These are phyloP conservation scores for Nomada flava DNA, from an alignment of 2,888 invertebrate genomes.

Conservation along the genomic window DNA sequence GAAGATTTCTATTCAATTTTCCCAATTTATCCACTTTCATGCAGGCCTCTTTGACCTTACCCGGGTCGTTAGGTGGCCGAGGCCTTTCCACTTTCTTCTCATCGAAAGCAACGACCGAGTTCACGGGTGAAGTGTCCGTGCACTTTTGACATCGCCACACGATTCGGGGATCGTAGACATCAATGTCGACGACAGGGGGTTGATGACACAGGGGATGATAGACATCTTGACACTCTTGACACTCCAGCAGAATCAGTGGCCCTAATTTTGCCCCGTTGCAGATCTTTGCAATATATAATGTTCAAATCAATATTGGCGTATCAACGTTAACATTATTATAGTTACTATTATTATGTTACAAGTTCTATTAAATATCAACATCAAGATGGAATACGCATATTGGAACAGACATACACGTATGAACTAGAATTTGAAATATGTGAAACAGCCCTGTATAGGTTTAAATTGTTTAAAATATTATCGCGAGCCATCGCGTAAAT, in stretches of 20 bases:
- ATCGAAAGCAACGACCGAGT: not conserved
- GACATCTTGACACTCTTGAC: slow-evolving; percentile 77
- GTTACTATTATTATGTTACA: not conserved
- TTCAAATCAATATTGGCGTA: not conserved
- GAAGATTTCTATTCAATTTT: not conserved
- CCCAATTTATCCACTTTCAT: not conserved
- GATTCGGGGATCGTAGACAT: slow-evolving; percentile 75
- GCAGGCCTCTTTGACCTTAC: slow-evolving; percentile 9
- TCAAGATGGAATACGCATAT: too few species aligned
- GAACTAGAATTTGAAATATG: too few species aligned
- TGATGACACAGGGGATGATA: slow-evolving; percentile 79
- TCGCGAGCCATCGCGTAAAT: too few species aligned
- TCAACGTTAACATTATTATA: not conserved
- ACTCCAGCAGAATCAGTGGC: slow-evolving; percentile 77
- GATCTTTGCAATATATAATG: slow-evolving; percentile 62
- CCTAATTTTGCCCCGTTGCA: slow-evolving; percentile 77
- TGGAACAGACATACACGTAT: too few species aligned
- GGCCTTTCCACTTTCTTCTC: slow-evolving; percentile 12
- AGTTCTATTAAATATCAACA: too few species aligned
- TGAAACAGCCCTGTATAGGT: too few species aligned
- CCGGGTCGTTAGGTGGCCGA: not conserved
- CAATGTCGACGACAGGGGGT: slow-evolving; percentile 74
- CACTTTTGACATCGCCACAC: slow-evolving; percentile 75
- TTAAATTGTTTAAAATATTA: too few species aligned
- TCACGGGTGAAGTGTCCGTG: slow-evolving; percentile 14